Evolutionary conservation across 2,888 invertebrate genomes (phyloP).

Genomic region (Acanthosepion esculentum): DNA sequence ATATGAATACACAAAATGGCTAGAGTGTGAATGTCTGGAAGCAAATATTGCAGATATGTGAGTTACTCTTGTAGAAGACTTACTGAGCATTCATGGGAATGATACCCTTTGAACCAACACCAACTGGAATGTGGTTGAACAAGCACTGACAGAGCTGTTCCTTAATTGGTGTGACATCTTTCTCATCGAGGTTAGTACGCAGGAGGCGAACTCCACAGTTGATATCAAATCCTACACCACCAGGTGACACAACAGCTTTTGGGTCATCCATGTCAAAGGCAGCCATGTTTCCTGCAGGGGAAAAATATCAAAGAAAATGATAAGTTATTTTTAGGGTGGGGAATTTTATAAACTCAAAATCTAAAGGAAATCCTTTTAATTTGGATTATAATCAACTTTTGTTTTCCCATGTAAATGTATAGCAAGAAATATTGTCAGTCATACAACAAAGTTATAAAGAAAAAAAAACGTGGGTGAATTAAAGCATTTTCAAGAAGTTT

Average conservation of each 20-base stretch:
- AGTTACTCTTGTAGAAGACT: conserved; percentile 50
- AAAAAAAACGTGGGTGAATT: no score
- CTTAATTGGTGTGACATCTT: conserved; percentile 93
- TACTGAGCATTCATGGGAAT: conserved; percentile 95
- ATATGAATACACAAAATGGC: no score
- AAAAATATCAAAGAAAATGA: neutral
- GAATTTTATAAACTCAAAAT: no score
- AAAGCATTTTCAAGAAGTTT: no score
- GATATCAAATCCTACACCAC: conserved; percentile 99
- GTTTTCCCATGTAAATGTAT: no score
- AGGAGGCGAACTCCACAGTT: conserved; percentile 97
- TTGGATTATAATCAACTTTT: no score
- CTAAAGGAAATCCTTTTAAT: no score
- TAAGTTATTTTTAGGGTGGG: neutral
- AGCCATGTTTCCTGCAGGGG: conserved; percentile 92
- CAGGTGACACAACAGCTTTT: conserved; percentile 92
- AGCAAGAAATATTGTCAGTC: no score
- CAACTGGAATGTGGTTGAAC: conserved; percentile 99
- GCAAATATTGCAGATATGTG: no score
- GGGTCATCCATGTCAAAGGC: conserved; percentile 97
- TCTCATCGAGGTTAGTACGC: conserved; percentile 93
- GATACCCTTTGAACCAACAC: conserved; percentile 98
- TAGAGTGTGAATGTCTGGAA: no score
- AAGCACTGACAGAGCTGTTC: conserved; percentile 96
- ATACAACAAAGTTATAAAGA: no score